Percentiles rank a stretch among this genome's conserved stretches.
phyloP scores from a whole-genome alignment of 2,888 invertebrate genomes.

The Phaedon cochleariae region DNA sequence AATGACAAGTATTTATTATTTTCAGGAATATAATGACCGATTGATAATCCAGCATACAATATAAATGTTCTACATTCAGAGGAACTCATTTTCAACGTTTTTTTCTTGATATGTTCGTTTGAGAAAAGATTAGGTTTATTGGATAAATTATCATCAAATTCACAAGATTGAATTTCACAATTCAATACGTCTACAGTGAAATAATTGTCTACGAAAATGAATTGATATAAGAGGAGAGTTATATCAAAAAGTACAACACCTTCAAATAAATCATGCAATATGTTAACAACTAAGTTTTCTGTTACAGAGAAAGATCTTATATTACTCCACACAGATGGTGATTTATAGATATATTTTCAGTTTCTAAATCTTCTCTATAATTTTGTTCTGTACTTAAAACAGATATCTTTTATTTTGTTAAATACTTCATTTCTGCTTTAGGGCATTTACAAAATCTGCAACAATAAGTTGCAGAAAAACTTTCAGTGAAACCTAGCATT shows the following conservation, averaged over 20 bases:
- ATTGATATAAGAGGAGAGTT: slow-evolving; percentile 3
- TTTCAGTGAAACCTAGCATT: slow-evolving; percentile 19
- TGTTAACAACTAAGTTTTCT: slow-evolving; percentile 6
- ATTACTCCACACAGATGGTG: not conserved
- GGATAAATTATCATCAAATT: not conserved
- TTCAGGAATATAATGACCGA: too few species aligned
- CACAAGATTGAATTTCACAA: not conserved
- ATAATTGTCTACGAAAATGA: slow-evolving; percentile 6
- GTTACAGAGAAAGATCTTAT: slow-evolving; percentile 7
- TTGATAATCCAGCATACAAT: slow-evolving; percentile 5
- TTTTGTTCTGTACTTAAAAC: slow-evolving; percentile 10
- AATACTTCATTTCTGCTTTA: slow-evolving; percentile 7
- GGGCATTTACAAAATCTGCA: slow-evolving; percentile 14
- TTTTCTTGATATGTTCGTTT: not conserved
- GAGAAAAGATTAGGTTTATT: not conserved
- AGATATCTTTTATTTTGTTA: not conserved
- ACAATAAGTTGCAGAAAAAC: slow-evolving; percentile 15
- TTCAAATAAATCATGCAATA: slow-evolving; percentile 6
- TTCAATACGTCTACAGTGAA: not conserved
- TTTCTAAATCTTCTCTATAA: slow-evolving; percentile 13
- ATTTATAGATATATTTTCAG: not conserved
- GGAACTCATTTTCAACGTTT: not conserved
- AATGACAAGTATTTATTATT: slow-evolving; percentile 5
- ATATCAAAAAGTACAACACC: slow-evolving; percentile 7
- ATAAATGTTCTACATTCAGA: slow-evolving; percentile 2